Evolutionary conservation across 1,140 invertebrate species (phyloP).

Genomic region (Heterodera schachtii): DNA sequence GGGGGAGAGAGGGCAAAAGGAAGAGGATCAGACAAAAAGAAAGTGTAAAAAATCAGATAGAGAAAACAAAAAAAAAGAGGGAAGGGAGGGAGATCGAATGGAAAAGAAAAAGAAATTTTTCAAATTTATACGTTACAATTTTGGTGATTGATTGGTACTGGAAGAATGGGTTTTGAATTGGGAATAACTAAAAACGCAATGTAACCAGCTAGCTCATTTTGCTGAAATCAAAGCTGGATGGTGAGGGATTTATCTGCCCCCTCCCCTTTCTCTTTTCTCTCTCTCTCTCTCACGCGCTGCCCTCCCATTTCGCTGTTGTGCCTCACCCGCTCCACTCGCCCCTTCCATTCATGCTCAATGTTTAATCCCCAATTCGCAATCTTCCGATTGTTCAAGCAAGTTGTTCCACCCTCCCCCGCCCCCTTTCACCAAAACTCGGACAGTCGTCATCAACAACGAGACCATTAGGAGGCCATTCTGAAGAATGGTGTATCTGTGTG

Average conservation of each 20-base stretch:
- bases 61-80: constrained; percentile 3
- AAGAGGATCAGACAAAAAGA: neutral
- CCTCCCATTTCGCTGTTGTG: neutral
- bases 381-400: neutral
- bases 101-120: neutral
- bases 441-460: neutral
- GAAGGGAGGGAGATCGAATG: neutral
- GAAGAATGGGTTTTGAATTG: too few relatives aligned
- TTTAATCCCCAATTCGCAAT: neutral
- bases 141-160: neutral
- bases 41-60: constrained; percentile 1
- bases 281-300: neutral
- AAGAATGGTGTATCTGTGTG: neutral
- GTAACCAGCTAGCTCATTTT: too few relatives aligned
- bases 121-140: too few relatives aligned
- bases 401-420: too few relatives aligned
- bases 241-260: neutral
- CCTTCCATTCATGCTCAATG: too few relatives aligned
- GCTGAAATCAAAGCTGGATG: too few relatives aligned
- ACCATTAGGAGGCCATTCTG: neutral
- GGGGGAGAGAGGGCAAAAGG: neutral
- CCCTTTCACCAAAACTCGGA: neutral
- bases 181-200: too few relatives aligned
- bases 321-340: neutral
- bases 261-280: neutral